These are phyloP conservation scores for Polyommatus iphigenia DNA, from an alignment of 2,888 invertebrate species.

Conservation along the genomic window DNA sequence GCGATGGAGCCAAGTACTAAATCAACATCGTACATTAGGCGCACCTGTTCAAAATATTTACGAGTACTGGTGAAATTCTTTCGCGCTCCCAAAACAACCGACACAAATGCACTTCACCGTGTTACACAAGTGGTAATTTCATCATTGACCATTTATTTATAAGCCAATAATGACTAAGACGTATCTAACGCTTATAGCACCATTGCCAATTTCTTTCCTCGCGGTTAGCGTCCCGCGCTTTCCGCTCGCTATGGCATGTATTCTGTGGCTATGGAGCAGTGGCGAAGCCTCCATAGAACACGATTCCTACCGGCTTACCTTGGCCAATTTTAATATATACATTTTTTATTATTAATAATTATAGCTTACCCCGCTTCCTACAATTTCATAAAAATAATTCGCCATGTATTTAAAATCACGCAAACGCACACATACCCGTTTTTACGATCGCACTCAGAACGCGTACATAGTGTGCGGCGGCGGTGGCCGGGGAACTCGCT, in stretches of 20 bases:
- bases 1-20: constrained; percentile 23
- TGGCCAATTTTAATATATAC: too few relatives aligned
- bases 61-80: constrained; percentile 23
- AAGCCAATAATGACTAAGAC: constrained; percentile 8
- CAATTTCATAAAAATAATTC: too few relatives aligned
- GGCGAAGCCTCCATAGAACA: too few relatives aligned
- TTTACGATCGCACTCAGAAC: too few relatives aligned
- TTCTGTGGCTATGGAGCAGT: neutral
- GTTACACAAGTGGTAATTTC: constrained; percentile 3
- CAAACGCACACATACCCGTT: too few relatives aligned
- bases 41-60: constrained; percentile 29
- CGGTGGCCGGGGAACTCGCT: too few relatives aligned
- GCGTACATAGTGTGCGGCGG: too few relatives aligned
- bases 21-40: constrained; percentile 26
- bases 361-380: too few relatives aligned
- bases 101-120: constrained; percentile 14
- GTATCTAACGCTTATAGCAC: neutral
- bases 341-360: too few relatives aligned
- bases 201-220: constrained; percentile 20
- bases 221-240: neutral
- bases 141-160: neutral
- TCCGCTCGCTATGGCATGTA: neutral
- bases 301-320: too few relatives aligned
- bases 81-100: constrained; percentile 3
- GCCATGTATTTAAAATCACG: too few relatives aligned